Base-by-base conservation (phyloP, 2,888 invertebrate genomes). In the Lepetodrilus schrolli region DNA sequence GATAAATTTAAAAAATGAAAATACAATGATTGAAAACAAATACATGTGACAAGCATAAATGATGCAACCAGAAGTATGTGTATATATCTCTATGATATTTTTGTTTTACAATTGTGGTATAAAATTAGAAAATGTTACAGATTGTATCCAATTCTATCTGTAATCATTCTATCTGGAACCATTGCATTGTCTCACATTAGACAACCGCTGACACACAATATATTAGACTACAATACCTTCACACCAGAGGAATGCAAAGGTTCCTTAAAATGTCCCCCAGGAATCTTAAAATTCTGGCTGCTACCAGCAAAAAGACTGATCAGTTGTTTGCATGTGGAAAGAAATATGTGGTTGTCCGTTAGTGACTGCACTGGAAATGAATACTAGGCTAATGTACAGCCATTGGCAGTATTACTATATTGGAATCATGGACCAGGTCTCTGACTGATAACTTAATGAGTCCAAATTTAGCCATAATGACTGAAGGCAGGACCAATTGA, bases 101-200 rank as follows among this genome's bases (percentile, higher is more conserved):
- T n/a, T n/a, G n/a, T n/a, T n/a, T n/a, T n/a, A n/a, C n/a, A n/a
- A n/a, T n/a, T n/a, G n/a, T n/a, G n/a, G n/a, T n/a, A n/a, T n/a
- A n/a, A n/a, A n/a, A n/a, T n/a, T n/a, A n/a, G n/a, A n/a, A n/a
- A n/a, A n/a, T n/a, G n/a, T n/a, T n/a, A n/a, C n/a, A n/a, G n/a
- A n/a, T n/a, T n/a, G n/a, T n/a, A n/a, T n/a, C n/a, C n/a, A n/a
- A n/a, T n/a, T n/a, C n/a, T n/a, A 30, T 30, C 58, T 30, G 58
- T 58, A 58, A 58, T 58, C 34, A 58, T 58, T 58, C n/a, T n/a
- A n/a, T 58, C 30, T 30, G 30, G 13, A 58, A 58, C 34, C 58
- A 58, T 30, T 58, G 58, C 26, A 58, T 58, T 21, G 34, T n/a
- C 58, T 58, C 58, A 58, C 34, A 58, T 30, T 30, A 17, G 58